Evolutionary conservation across 2,113 vertebrate species (phyloP), one percentile per base, ranked within the genome.

Genomic region (Galemys pyrenaicus): DNA sequence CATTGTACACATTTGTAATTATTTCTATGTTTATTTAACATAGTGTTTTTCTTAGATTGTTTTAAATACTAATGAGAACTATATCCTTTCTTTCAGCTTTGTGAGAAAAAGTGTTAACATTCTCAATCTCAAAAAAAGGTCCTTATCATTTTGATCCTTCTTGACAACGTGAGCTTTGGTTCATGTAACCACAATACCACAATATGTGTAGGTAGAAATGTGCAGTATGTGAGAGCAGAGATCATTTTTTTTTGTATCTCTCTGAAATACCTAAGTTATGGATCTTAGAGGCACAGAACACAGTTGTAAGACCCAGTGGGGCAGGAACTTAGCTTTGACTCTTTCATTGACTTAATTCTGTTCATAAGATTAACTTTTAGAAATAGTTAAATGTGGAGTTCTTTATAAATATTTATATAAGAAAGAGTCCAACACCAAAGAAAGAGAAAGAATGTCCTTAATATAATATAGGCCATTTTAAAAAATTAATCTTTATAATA

Each of bases 331-430:
- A 68, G 22, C 35, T 15, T 84, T 44, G 10, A 1, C 9, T n/a
- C 4, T 60, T 5, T 46, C 39, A 41, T 19, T 51, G 39, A 39
- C 17, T 80, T 41, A n/a, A 24, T 77, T 91, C 60, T 12, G 37
- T 83, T 51, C 24, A 24, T 56, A 54, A 17, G 6, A 11, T 12
- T 80, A 32, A 32, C n/a, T 92, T 94, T 91, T 93, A 82, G 11
- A 32, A 74, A 67, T 56, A 74, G 16, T 51, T 22, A 56, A 22
- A 56, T 22, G 22, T 20, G 22, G 22, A 56, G 16, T 22, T 67
- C 19, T 62, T 17, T 12, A 3, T n/a, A 77, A 73, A 28, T 37
- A 84, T 65, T 87, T 84, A 17, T 20, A 39, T 81, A 44, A 20
- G 24, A 88, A 80, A 28, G 8, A 68, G 32, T n/a, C 46, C 0